Evolutionary conservation across 2,113 vertebrate species (phyloP).

Genomic region (Harpagus bidentatus): DNA sequence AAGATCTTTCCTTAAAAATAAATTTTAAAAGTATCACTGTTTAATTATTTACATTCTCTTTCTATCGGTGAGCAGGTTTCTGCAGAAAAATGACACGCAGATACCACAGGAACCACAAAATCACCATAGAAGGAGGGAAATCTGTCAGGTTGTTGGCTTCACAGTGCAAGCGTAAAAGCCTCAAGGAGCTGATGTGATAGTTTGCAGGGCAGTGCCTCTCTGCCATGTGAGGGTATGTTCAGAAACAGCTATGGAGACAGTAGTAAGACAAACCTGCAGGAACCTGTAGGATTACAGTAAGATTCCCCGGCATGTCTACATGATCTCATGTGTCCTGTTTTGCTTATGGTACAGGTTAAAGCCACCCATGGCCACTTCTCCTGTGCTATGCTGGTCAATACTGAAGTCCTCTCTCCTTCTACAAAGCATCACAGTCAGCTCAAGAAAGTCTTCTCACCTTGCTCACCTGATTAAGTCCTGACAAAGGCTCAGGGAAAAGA

Average conservation of each 20-base stretch:
- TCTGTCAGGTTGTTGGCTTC: background rate
- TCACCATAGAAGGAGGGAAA: background rate
- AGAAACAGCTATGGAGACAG: background rate
- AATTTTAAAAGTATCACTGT: background rate
- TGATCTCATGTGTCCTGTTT: background rate
- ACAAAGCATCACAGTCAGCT: background rate
- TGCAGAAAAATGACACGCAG: background rate
- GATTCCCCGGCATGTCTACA: background rate
- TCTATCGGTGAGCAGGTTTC: background rate
- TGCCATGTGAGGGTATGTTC: background rate
- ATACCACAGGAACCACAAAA: background rate
- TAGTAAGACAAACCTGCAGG: background rate
- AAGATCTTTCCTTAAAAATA: conserved; percentile 70
- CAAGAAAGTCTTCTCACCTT: background rate
- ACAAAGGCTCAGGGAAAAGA: background rate
- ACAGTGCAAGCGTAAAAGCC: background rate
- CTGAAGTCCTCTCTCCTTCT: background rate
- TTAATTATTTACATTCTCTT: background rate
- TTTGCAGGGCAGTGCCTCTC: background rate
- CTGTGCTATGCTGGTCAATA: background rate
- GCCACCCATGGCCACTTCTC: background rate
- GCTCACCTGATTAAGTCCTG: background rate
- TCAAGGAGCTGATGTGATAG: background rate
- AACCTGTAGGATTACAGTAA: background rate
- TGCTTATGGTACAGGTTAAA: background rate